These are phyloP conservation scores for Alectura lathami DNA, from an alignment of 2,113 vertebrate species.

Conservation along the genomic window DNA sequence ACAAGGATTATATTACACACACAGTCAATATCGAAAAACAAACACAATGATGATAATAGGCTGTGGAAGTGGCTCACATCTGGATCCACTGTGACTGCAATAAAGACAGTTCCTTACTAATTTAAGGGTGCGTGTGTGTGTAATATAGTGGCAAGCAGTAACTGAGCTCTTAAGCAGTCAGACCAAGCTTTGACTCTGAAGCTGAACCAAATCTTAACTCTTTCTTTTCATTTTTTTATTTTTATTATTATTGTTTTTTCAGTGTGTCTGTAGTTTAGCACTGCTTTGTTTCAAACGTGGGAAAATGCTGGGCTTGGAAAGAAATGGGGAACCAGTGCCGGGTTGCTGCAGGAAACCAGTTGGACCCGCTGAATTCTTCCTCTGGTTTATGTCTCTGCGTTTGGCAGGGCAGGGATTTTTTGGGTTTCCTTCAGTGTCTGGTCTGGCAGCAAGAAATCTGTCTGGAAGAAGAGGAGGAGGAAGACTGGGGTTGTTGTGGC, in stretches of 20 bases:
- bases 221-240: no score
- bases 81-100: background rate
- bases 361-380: background rate
- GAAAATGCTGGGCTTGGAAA: background rate
- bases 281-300: background rate
- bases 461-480: background rate
- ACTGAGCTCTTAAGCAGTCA: background rate
- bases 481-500: background rate
- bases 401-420: background rate
- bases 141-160: background rate
- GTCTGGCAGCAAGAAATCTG: background rate
- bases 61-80: background rate
- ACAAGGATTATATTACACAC: constrained; percentile 74
- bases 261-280: rapidly evolving
- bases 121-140: background rate
- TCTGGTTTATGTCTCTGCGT: background rate
- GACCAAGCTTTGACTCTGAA: background rate
- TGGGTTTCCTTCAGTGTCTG: background rate
- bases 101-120: constrained; percentile 38
- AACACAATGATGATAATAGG: constrained; percentile 39
- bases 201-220: background rate
- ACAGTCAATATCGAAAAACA: constrained; percentile 60
- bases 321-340: rapidly evolving
- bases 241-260: no score
- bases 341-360: background rate